phyloP scores from a whole-genome alignment of 1,140 invertebrate species.

The Sitobion miscanthi region DNA sequence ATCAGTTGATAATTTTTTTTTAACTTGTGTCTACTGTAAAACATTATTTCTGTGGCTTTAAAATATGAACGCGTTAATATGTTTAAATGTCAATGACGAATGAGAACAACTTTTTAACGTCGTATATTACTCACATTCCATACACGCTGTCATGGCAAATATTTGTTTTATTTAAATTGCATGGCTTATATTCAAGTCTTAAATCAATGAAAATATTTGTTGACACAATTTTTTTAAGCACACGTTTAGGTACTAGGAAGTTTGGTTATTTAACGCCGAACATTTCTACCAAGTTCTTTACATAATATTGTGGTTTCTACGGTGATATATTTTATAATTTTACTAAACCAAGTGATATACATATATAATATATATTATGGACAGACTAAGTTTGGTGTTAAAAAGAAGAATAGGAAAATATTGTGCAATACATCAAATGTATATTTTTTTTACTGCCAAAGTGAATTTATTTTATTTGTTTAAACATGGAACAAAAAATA shows the following conservation, averaged over 20 bases:
- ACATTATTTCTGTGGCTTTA: background rate
- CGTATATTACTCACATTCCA: background rate
- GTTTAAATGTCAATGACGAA: background rate
- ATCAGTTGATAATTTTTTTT: background rate
- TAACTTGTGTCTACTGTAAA: background rate
- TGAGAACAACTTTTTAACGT: background rate
- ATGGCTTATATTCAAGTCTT: background rate
- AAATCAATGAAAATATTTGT: background rate
- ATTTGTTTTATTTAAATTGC: background rate
- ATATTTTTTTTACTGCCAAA: background rate
- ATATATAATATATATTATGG: background rate
- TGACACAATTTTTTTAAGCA: background rate
- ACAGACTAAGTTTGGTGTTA: background rate
- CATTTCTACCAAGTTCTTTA: background rate
- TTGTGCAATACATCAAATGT: background rate
- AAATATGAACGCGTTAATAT: conserved; percentile 1
- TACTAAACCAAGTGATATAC: background rate
- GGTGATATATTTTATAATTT: background rate
- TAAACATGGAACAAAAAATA: background rate
- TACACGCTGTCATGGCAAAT: background rate
- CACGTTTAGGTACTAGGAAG: background rate
- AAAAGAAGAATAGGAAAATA: background rate
- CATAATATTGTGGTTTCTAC: background rate
- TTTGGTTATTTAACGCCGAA: background rate
- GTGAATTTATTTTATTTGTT: conserved; percentile 2